These are phyloP conservation scores for Sialis fuliginosa DNA, from an alignment of 2,888 invertebrate species.

Conservation along the genomic window DNA sequence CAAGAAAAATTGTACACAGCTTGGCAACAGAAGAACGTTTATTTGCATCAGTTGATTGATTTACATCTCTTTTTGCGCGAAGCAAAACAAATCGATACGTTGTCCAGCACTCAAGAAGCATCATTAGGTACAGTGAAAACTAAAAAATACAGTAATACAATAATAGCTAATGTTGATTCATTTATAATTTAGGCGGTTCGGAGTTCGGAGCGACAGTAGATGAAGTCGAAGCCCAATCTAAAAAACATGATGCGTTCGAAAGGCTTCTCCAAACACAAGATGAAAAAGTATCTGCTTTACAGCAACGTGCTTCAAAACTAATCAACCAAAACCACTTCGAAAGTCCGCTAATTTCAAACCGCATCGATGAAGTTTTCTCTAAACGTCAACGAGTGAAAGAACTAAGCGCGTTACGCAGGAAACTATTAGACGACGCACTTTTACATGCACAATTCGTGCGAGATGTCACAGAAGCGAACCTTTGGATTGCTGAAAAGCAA, in stretches of 20 bases:
- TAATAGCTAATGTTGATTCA: neutral
- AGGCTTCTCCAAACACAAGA: constrained; percentile 76
- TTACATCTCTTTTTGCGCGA: constrained; percentile 89
- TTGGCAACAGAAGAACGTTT: constrained; percentile 79
- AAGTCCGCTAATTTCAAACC: constrained; percentile 56
- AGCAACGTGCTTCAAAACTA: constrained; percentile 73
- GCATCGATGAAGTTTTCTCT: constrained; percentile 55
- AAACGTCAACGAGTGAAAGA: constrained; percentile 51
- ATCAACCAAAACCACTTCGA: constrained; percentile 85
- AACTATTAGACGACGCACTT: constrained; percentile 56
- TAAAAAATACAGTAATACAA: neutral
- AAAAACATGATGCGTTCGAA: constrained; percentile 91
- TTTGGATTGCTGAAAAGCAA: constrained; percentile 83
- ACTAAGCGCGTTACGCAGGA: constrained; percentile 45
- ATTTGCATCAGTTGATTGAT: constrained; percentile 79
- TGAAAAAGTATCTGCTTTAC: constrained; percentile 65
- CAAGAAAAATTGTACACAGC: constrained; percentile 61
- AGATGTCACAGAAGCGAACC: constrained; percentile 78
- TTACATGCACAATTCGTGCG: constrained; percentile 80
- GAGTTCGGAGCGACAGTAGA: constrained; percentile 68
- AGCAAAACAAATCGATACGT: constrained; percentile 78
- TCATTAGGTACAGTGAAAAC: constrained; percentile 31
- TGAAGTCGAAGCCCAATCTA: constrained; percentile 74
- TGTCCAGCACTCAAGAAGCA: constrained; percentile 76
- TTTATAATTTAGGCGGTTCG: constrained; percentile 25